phyloP scores from a whole-genome alignment of 37 sponge, comb jelly and placozoan genomes.

The Oopsacas minuta region DNA sequence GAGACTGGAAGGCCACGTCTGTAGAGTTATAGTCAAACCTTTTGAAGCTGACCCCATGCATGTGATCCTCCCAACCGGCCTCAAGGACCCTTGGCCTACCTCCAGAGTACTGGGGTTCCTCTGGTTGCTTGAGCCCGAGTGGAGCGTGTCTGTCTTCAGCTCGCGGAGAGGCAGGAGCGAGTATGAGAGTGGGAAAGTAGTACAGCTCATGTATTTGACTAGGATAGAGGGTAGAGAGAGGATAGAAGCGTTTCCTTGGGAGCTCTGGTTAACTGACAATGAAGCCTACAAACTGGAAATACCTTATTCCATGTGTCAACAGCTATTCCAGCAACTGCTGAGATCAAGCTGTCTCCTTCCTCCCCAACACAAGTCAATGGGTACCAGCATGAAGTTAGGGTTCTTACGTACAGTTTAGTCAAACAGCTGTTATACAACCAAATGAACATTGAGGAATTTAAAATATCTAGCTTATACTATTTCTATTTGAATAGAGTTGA shows the following conservation, averaged over 20 bases:
- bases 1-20: not conserved
- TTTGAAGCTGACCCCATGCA: not conserved
- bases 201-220: not conserved
- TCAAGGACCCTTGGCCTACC: not conserved
- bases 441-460: too few species aligned
- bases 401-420: not conserved
- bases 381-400: not conserved
- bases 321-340: slow-evolving; percentile 12
- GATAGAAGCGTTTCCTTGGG: not conserved
- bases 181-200: not conserved
- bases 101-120: not conserved
- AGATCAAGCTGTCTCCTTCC: not conserved
- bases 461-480: too few species aligned
- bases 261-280: not conserved
- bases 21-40: not conserved
- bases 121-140: slow-evolving; percentile 13
- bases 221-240: not conserved
- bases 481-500: too few species aligned
- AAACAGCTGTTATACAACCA: too few species aligned
- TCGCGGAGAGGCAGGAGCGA: not conserved
- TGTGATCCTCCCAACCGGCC: not conserved
- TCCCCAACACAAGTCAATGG: not conserved
- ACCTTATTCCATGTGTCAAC: not conserved
- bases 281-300: not conserved
- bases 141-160: slow-evolving; percentile 8